Evolutionary conservation across 2,888 invertebrate species (phyloP), one percentile per base, ranked within the genome.

Genomic region (Diloba caeruleocephala): DNA sequence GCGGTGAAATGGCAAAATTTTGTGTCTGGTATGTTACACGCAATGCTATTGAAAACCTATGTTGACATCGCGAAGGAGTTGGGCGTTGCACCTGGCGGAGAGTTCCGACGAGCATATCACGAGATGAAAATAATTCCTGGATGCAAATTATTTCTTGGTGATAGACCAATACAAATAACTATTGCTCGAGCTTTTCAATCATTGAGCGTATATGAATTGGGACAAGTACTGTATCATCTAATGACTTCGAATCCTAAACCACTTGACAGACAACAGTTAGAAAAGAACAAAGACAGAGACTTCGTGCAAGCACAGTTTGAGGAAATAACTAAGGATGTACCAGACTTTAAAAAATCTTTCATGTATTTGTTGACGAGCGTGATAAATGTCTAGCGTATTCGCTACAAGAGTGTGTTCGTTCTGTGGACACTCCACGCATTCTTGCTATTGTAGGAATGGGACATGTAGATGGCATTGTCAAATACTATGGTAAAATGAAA

Each of bases 391-490:
- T 92, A 7, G 92, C 92, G 12, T 93, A 85, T 73, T 92, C 92
- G 0, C 67, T 92, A 56, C 92, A 93, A 70, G 91, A 92, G 64
- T 91, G 91, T 81, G 90, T 92, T 53, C 87, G 86, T 68, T 78
- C 85, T 58, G 89, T 88, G 56, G 87, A 92, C 44, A 94, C 95
- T 13, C 93, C 95, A 4, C 95, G 96, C 59, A 96, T 99, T 9
- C 98, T 99, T 6, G 99, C 98, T 14, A 98, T 99, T 15, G 99
- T 99, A 21, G 99, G 99, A 28, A 98, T 99, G 82, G 99, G 99
- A 0, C 99, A 99, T 86, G 96, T 97, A 3, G 96, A 96, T 45
- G 99, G 99, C 44, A 99, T 99, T 56, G 57, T 75, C 3, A 89
- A 84, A 81, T 92, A 92, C 73, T 93, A 85, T 50, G 93, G 93